A percentile compares a stretch with the other conserved stretches of the same genome.
Conservation (phyloP, 30 jellyfish, hydroid and myxozoan species). For the Phacellophora camtschatica region DNA sequence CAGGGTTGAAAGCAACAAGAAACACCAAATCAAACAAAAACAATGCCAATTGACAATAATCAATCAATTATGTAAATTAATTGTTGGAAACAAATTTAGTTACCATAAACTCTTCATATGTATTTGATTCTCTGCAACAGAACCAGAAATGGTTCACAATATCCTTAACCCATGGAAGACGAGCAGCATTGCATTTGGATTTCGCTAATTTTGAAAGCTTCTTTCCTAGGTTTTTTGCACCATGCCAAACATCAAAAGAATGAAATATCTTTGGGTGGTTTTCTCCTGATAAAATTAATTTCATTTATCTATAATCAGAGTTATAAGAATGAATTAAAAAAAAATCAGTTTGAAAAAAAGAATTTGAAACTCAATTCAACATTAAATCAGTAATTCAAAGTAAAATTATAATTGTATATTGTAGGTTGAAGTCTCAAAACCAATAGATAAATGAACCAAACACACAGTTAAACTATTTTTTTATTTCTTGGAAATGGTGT, state of each 20-base stretch:
- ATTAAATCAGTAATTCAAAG: no score
- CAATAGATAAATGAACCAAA: no score
- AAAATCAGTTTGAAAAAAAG: no score
- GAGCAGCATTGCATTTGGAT: not conserved
- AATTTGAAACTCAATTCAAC: no score
- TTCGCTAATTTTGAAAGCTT: not conserved
- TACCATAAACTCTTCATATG: slow-evolving; percentile 3
- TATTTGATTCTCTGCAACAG: not conserved
- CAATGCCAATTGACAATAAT: not conserved
- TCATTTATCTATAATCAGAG: no score
- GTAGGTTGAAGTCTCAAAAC: no score
- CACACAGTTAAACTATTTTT: no score
- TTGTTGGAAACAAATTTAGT: not conserved
- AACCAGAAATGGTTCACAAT: slow-evolving; percentile 12
- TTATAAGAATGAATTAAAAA: no score
- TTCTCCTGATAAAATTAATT: not conserved
- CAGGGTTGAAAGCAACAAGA: no score
- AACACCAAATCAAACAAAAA: no score
- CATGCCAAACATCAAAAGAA: not conserved
- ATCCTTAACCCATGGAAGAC: not conserved
- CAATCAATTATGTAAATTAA: not conserved
- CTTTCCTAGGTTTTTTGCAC: not conserved
- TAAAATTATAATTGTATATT: no score
- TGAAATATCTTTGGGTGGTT: not conserved
- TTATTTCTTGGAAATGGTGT: no score